Conservation (phyloP, 2,888 invertebrate species). For the Oconnorella tubifera region DNA sequence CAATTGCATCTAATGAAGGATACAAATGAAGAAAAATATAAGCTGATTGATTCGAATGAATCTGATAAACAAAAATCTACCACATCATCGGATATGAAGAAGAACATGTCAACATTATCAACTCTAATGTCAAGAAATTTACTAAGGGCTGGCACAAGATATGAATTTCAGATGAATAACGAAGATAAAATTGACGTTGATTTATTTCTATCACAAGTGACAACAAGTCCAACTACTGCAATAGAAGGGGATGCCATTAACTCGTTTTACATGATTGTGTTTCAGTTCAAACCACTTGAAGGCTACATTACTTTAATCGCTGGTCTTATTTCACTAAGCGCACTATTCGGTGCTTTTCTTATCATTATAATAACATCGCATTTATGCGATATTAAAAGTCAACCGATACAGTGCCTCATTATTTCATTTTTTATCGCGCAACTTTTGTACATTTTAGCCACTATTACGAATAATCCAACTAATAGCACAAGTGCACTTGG, state of each 20-base stretch:
- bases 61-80: too few species aligned
- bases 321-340: not conserved
- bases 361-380: not conserved
- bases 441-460: not conserved
- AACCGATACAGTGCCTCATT: not conserved
- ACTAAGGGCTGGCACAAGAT: not conserved
- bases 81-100: too few species aligned
- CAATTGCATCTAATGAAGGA: too few species aligned
- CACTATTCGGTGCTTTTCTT: not conserved
- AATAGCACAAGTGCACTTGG: not conserved
- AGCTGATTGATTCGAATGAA: too few species aligned
- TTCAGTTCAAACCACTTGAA: not conserved
- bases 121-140: not conserved
- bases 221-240: not conserved
- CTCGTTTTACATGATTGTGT: not conserved
- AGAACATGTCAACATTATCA: too few species aligned
- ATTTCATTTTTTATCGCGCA: not conserved
- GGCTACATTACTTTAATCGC: not conserved
- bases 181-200: not conserved
- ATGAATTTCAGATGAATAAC: not conserved
- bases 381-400: not conserved
- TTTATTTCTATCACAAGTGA: not conserved
- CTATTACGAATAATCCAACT: not conserved
- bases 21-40: too few species aligned
- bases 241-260: not conserved